Evolutionary conservation across 2,888 invertebrate species (phyloP), one percentile per base, ranked within the genome.

Genomic region (Lasioglossum villosulum): DNA sequence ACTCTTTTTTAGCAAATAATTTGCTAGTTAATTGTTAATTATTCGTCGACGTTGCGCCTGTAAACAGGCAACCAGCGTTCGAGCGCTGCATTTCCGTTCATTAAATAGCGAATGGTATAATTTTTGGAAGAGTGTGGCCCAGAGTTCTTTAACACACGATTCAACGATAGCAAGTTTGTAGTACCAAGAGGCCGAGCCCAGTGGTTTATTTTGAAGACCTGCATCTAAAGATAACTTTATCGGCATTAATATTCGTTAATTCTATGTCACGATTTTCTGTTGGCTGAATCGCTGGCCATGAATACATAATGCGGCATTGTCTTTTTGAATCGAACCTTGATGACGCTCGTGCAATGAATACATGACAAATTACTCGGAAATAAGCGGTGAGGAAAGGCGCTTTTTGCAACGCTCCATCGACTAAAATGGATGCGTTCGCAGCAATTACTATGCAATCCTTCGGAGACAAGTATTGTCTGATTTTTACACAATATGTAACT

Each of bases 281-380:
- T 45, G 37, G 63, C 30, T 52, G 42, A 42, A 63, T 39, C 30
- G 73, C 45, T 39, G 86, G 76, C 83, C 80, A 68, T 86, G 87
- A 90, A 89, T 87, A 71, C 80, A n/a, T 86, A 89, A 89, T 86
- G 80, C 56, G 79, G 45, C 79, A 90, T 90, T 92, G 88, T 91
- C 85, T 91, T 76, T 80, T 82, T 74, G 66, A 88, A 88, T 86
- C 86, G 68, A 86, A 82, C 85, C 79, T 88, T 78, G 88, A 75
- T 74, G 68, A 59, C 19, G 27, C 68, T 73, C 90, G 80, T 83
- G 83, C 56, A 4, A 14, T 23, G 88, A 52, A 87, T 89, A 74
- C 68, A 2, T 14, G 72, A 86, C 72, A 77, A 77, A 84, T 82
- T 86, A 82, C 71, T 87, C 76, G 77, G 71, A 84, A 83, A 80